These are phyloP conservation scores for Clostera curtula DNA, from an alignment of 2,888 invertebrate genomes.

Conservation along the genomic window DNA sequence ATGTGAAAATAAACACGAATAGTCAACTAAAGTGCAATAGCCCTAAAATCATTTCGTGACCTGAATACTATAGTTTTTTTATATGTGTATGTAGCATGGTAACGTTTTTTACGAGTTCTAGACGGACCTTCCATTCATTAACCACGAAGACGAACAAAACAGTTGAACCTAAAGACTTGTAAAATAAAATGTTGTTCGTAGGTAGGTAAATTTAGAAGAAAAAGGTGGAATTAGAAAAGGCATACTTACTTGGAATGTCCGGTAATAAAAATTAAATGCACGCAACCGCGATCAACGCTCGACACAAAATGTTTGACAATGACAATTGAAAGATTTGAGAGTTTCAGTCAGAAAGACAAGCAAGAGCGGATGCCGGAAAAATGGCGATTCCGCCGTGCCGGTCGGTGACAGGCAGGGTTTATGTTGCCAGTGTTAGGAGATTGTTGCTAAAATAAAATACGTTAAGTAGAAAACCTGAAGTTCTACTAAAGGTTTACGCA, in stretches of 20 bases:
- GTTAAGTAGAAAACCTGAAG: not conserved
- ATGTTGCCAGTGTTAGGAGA: slow-evolving; percentile 8
- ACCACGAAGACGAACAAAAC: too few species aligned
- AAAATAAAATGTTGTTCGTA: too few species aligned
- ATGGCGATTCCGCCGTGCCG: slow-evolving; percentile 8
- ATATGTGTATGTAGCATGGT: too few species aligned
- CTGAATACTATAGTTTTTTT: too few species aligned
- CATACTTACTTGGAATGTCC: slow-evolving; percentile 19
- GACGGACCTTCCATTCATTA: too few species aligned
- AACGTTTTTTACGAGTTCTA: too few species aligned
- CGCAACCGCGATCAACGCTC: slow-evolving; percentile 7
- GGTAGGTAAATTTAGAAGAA: not conserved
- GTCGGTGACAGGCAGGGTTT: not conserved
- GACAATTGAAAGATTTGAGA: not conserved
- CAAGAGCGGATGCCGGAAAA: slow-evolving; percentile 12
- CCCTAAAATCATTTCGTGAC: too few species aligned
- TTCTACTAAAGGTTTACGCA: too few species aligned
- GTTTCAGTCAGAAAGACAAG: slow-evolving; percentile 8
- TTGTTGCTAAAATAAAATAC: not conserved
- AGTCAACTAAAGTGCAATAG: too few species aligned
- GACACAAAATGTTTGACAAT: slow-evolving; percentile 6
- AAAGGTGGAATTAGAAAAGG: slow-evolving; percentile 1
- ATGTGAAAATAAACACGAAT: too few species aligned
- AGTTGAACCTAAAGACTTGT: too few species aligned
- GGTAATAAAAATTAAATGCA: slow-evolving; percentile 6